These are phyloP conservation scores for Monochamus alternatus DNA, from an alignment of 2,888 invertebrate genomes.

Conservation along the genomic window DNA sequence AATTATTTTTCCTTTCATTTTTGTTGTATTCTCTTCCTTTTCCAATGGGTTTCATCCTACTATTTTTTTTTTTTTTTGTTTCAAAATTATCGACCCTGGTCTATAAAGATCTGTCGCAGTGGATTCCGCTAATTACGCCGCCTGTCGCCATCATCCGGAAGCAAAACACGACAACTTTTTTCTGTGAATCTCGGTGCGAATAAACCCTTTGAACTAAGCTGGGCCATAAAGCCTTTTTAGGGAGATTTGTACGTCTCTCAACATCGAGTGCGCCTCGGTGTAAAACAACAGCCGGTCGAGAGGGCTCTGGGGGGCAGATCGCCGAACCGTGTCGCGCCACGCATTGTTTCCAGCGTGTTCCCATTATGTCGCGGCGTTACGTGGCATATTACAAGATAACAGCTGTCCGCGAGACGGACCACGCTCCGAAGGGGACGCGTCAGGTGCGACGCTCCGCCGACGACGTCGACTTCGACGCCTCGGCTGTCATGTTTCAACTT, in stretches of 20 bases:
- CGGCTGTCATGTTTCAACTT: too few species aligned
- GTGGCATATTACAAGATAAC: slow-evolving; percentile 60
- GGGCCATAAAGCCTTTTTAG: not conserved
- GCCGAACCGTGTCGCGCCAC: slow-evolving; percentile 58
- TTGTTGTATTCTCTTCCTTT: too few species aligned
- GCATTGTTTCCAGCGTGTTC: slow-evolving; percentile 61
- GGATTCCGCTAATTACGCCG: too few species aligned
- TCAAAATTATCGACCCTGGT: too few species aligned
- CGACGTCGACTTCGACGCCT: not conserved
- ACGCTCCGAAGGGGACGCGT: slow-evolving; percentile 6
- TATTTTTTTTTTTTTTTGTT: too few species aligned
- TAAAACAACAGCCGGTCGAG: slow-evolving; percentile 51
- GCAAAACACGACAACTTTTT: too few species aligned
- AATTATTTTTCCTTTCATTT: too few species aligned
- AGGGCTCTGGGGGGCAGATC: slow-evolving; percentile 56
- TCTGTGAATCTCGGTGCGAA: too few species aligned
- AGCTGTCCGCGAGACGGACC: slow-evolving; percentile 56
- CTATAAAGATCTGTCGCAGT: too few species aligned
- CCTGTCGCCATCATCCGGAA: too few species aligned
- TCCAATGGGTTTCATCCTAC: too few species aligned
- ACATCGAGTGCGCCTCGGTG: not conserved
- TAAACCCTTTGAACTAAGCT: too few species aligned
- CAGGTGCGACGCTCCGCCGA: slow-evolving; percentile 23
- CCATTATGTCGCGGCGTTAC: slow-evolving; percentile 60
- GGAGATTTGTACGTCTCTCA: slow-evolving; percentile 1